Base-by-base conservation (phyloP, 2,113 vertebrate species). In the Arizona elegans region DNA sequence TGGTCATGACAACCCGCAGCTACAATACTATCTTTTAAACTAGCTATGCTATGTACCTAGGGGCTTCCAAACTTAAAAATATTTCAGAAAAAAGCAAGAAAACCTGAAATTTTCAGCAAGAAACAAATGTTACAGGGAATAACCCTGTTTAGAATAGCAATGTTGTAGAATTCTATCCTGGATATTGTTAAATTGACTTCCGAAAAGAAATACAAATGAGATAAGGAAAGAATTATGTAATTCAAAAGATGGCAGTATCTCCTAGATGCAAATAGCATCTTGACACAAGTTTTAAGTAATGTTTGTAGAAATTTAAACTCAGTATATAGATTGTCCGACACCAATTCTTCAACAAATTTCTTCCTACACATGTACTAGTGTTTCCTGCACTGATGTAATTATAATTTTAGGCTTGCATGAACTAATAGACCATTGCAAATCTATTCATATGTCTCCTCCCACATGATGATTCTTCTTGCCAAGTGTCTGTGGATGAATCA, bases 41-140 rank as follows among this genome's bases (percentile, higher is more conserved):
- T 3, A 24, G 88, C 88, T 6, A 3, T 19, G 0, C 15, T 85
- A 55, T 95, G 56, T 93, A 94, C 89, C 93, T 94, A 89, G 93
- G 43, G 90, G 93, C 92, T 93, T 93, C 90, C 89, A 94, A 95
- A 94, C 94, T 47, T 85, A 70, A 91, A 96, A 93, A 93, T 94
- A 90, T 93, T 96, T 95, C 94, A 56, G 97, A 94, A 93, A 90
- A 96, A 93, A 90, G 95, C 93, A 88, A 95, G 95, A 94, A 93
- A 91, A 97, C 93, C 87, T 91, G 94, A 26, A 90, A 65, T 43
- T 0, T 3, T 94, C 93, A 96, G 94, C 47, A 87, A 92, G 86
- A 65, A 26, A 53, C 56, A 96, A 70, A 87, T 10, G 26, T 53
- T 95, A 95, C 91, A 0, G 8, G 94, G 96, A 95, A 88, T 29